A percentile compares a stretch with the other conserved stretches of the same genome.
Conservation (phyloP, 2,797 vertebrate genomes). For the Chelmon rostratus region DNA sequence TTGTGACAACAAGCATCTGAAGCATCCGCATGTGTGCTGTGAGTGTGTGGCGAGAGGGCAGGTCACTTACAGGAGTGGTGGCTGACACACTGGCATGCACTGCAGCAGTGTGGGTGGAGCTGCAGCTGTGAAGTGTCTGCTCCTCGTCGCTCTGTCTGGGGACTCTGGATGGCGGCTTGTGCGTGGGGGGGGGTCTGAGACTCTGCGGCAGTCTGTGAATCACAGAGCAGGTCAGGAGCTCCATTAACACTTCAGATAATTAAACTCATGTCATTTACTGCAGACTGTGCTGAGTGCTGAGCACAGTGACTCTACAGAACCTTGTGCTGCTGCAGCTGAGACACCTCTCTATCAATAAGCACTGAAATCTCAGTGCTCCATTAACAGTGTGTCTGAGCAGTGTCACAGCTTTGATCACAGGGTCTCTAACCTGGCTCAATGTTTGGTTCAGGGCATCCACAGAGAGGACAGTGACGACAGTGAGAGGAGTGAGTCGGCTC, state of each 20-base stretch:
- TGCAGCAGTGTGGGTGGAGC: constrained; percentile 69
- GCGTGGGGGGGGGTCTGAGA: constrained; percentile 9
- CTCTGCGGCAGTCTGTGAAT: constrained; percentile 54
- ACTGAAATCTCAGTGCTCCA: background rate
- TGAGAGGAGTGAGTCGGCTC: constrained; percentile 2
- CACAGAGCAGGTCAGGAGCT: constrained; percentile 19
- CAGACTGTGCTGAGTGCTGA: background rate
- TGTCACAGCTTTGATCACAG: background rate
- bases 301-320: background rate
- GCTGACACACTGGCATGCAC: constrained; percentile 73
- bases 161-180: constrained; percentile 40
- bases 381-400: background rate
- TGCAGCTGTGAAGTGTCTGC: constrained; percentile 68
- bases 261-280: constrained; percentile 7
- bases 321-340: background rate
- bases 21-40: background rate
- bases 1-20: no score
- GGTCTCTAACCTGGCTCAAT: constrained; percentile 63
- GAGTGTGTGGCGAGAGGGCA: background rate
- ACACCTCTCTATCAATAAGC: background rate
- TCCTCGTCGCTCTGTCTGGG: constrained; percentile 17
- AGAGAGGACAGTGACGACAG: constrained; percentile 47
- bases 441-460: constrained; percentile 35
- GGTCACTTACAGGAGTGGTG: constrained; percentile 84
- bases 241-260: constrained; percentile 15